phyloP scores from a whole-genome alignment of 2,888 invertebrate genomes.

The Mesorhabditis sp. region DNA sequence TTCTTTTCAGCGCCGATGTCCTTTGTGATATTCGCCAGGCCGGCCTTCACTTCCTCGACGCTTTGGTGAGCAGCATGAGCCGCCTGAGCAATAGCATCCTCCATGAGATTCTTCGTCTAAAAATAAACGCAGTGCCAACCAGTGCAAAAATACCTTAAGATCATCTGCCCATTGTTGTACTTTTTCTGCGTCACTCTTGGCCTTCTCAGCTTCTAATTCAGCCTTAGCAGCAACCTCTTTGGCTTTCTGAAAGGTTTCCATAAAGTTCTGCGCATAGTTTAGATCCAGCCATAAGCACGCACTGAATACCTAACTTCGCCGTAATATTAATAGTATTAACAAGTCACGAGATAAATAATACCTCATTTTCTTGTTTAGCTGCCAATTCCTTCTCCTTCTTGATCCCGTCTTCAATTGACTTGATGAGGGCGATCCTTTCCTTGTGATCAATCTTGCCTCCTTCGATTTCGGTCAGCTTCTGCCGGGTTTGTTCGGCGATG shows the following conservation, averaged over 20 bases:
- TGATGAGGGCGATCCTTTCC: constrained; percentile 49
- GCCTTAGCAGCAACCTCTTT: constrained; percentile 7
- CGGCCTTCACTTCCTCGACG: constrained; percentile 2
- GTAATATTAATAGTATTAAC: not conserved
- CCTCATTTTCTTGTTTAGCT: not conserved
- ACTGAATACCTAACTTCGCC: not conserved
- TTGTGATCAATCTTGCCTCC: constrained; percentile 54
- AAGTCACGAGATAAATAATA: too few species aligned
- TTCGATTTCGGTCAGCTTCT: constrained; percentile 54
- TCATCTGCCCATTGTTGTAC: not conserved
- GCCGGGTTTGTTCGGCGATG: constrained; percentile 50
- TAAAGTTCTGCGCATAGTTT: too few species aligned
- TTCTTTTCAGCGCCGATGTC: constrained; percentile 6
- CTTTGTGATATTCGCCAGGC: constrained; percentile 9
- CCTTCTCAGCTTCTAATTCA: not conserved
- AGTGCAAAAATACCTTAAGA: not conserved
- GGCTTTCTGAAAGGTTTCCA: not conserved
- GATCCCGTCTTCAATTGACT: constrained; percentile 47
- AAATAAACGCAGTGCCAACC: not conserved
- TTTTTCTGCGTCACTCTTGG: not conserved
- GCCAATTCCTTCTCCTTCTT: constrained; percentile 29
- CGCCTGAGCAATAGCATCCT: not conserved
- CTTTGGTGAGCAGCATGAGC: constrained; percentile 1
- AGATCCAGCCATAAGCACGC: too few species aligned
- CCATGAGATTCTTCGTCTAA: not conserved